Base-by-base conservation (phyloP, 2,888 invertebrate genomes). In the Pyrocoelia pectoralis region DNA sequence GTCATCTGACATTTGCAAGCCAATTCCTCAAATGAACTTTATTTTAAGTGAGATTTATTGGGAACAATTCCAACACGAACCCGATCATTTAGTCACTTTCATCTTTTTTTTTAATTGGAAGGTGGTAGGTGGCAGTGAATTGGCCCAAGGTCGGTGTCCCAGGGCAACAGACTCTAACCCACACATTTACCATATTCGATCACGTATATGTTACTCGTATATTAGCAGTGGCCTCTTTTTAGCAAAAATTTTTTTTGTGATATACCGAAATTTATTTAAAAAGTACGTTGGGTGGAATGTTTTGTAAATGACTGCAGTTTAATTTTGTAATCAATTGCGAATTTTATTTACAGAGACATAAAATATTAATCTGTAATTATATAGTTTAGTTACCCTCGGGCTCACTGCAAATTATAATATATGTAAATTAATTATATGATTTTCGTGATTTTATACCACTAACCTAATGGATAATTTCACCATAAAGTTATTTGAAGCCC, bases 71-170 rank as follows among this genome's bases (percentile, higher is more conserved):
- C n/a, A 46, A 46, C 18, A 50, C 28, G 10, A 50, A 50, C 12
- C 28, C 33, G 29, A 28, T 38, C 40, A 43, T 43, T 58, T 67
- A 64, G 61, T 69, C 70, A 72, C 71, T 72, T 72, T 72, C 70
- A 68, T 70, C 70, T 67, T 63, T 67, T 68, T 24, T 24, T 24
- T 24, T 24, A 24, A 68, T 61, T 67, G 65, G 50, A 65, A 66
- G 53, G 61, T 66, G 65, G 72, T 72, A 69, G 70, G 71, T 65
- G 68, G 68, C 69, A 70, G 68, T 69, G 71, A 73, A 73, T 73
- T 73, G 73, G 73, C 71, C 73, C 73, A 73, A 73, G 73, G 73
- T 71, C 73, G 72, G 60, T 68, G 68, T 72, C 68, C 71, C 67
- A 69, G 70, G 71, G 70, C 72, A 70, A 68, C 70, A 53, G 63